phyloP scores from a whole-genome alignment of 2,113 vertebrate species.

The Mormoops blainvillei region DNA sequence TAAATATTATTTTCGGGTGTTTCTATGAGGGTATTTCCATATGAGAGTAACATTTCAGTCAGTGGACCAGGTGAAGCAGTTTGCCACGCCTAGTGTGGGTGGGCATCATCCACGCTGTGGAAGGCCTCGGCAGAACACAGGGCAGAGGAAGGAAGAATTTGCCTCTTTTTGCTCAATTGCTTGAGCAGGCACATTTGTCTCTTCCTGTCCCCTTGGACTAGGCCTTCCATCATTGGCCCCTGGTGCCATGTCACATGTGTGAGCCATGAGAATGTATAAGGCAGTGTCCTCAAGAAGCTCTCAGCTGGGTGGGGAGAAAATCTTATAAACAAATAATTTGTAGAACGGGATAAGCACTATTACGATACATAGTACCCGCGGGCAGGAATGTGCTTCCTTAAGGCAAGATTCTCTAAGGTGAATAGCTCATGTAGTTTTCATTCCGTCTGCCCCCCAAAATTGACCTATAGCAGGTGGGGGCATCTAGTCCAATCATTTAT shows the following conservation, averaged over 20 bases:
- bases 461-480: neutral
- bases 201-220: neutral
- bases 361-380: neutral
- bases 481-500: neutral
- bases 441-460: neutral
- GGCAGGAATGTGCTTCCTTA: neutral
- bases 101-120: neutral
- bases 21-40: neutral
- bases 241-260: neutral
- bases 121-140: neutral
- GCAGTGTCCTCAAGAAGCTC: neutral
- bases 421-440: neutral
- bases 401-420: neutral
- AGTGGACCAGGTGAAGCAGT: neutral
- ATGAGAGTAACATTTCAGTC: neutral
- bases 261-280: neutral
- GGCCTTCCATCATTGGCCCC: neutral
- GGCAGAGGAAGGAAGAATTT: neutral
- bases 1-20: neutral
- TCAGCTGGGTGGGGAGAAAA: neutral
- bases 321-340: neutral
- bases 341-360: neutral
- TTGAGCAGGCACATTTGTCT: neutral
- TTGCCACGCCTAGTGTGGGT: neutral
- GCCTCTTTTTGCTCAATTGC: neutral